Percentiles rank a stretch among this genome's conserved stretches.
These are phyloP conservation scores for Podotricha telesiphe DNA, from an alignment of 2,888 invertebrate genomes.

Conservation along the genomic window DNA sequence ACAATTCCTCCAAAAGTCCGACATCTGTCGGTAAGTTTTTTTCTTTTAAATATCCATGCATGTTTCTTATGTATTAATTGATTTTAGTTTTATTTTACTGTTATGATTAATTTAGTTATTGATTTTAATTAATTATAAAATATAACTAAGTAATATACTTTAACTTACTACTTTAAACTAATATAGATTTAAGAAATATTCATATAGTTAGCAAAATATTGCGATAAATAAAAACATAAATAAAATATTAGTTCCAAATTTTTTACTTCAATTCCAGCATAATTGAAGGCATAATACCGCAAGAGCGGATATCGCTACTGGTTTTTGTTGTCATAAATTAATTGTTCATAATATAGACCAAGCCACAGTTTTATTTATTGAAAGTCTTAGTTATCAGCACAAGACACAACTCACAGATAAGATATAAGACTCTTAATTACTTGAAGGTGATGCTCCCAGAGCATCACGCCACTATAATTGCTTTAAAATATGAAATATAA, in stretches of 20 bases:
- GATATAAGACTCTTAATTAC: conserved; percentile 66
- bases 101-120: not conserved
- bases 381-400: conserved; percentile 66
- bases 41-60: conserved; percentile 1
- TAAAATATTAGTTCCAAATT: not conserved
- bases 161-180: no score
- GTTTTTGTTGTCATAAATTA: conserved; percentile 33
- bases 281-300: conserved; percentile 18
- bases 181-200: no score
- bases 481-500: conserved; percentile 40
- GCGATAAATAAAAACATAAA: not conserved
- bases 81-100: not conserved
- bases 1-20: conserved; percentile 86
- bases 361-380: conserved; percentile 52
- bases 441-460: conserved; percentile 69
- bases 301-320: conserved; percentile 28
- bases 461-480: conserved; percentile 47
- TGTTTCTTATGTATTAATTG: not conserved
- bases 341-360: conserved; percentile 31
- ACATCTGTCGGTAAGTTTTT: conserved; percentile 85
- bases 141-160: not conserved
- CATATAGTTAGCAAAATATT: no score
- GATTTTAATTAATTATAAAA: not conserved
- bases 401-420: conserved; percentile 67
- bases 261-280: conserved; percentile 13